Base-by-base conservation (phyloP, 2,797 vertebrate species). In the Hydrophis major region DNA sequence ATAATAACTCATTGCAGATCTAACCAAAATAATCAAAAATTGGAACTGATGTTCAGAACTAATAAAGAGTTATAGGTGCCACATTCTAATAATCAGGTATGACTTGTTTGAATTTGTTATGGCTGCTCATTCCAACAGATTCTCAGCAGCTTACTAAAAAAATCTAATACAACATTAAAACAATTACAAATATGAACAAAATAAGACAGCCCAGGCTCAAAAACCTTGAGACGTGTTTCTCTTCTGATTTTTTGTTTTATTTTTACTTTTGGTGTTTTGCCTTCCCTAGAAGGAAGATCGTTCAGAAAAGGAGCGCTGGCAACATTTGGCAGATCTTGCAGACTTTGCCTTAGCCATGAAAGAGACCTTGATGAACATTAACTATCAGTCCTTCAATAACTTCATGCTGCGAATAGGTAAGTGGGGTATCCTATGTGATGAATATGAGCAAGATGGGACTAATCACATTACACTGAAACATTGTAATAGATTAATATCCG, bases 381-480 rank as follows among this genome's bases (percentile, higher is more conserved):
- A 99, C 97, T 99, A 99, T 94, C 99, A 99, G 95, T 99, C 99
- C 88, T 99, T 99, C 97, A 99, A 99, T 97, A 99, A 99, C 98
- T 99, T 99, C 97, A 99, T 99, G 99, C 98, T 99, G 50, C 98
- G 99, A 57, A 99, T 99, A 22, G 99, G 99, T 98, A 92, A 98
- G 98, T 97, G 59, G 37, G 37, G 7, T 87, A 8, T 55, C 16
- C 74, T 83, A 20, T 12, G 42, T 83, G 20, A 83, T 47, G 22
- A 25, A 47, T 25, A 47, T 47, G 20, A 4, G 37, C 74, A 25
- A 47, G 37, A 47, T 83, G 37, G 74, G 37, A 83, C 20, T 25
- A 83, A 83, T 25, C 20, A 12, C 42, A 47, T 47, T 56, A 57
- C 55, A 88, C 7, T 32, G 42, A 55, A 57, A 88, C 53, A 59